Base-by-base conservation (phyloP, 2,888 invertebrate species). In the Spialia ferax region DNA sequence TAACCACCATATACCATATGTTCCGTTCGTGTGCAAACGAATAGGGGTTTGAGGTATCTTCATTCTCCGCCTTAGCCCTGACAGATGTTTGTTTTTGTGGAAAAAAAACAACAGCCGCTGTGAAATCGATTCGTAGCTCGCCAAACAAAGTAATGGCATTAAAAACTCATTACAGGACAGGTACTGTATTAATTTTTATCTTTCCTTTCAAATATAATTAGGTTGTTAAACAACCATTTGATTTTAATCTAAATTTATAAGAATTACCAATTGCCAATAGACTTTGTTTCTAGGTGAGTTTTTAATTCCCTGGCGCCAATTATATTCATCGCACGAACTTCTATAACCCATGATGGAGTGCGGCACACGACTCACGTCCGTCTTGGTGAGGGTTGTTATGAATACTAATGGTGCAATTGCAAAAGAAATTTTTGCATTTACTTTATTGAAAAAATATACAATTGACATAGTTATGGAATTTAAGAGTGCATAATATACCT, bases 341-440 rank as follows among this genome's bases (percentile, higher is more conserved):
- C 26, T 29, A 66, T 60, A 66, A 65, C 57, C 65, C 22, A 52
- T 32, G 59, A 54, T 50, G 52, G 65, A 65, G 76, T 77, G 79
- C 78, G 87, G 92, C 92, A 92, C 92, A 90, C 91, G 92, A 87
- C 92, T 69, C 90, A 91, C 91, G 92, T 89, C 86, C 84, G 82
- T 77, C 79, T 78, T 68, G 73, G 71, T 84, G 81, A 75, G 74
- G 73, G 79, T 74, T 78, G 71, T 75, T 76, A 80, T 79, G 91
- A 89, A 92, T 92, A 82, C 75, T 73, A 79, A 80, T 69, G 73
- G 42, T 70, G 48, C 26, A 18, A 23, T 32, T 56, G 57, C 66
- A 50, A 63, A 66, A 66, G 63, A 67, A 68, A 65, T 71, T 69
- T n/a, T 68, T 60, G 60, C 26, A 64, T 71, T 48, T 29, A 56